phyloP scores from a whole-genome alignment of 2,888 invertebrate species.

The Limenitis camilla region DNA sequence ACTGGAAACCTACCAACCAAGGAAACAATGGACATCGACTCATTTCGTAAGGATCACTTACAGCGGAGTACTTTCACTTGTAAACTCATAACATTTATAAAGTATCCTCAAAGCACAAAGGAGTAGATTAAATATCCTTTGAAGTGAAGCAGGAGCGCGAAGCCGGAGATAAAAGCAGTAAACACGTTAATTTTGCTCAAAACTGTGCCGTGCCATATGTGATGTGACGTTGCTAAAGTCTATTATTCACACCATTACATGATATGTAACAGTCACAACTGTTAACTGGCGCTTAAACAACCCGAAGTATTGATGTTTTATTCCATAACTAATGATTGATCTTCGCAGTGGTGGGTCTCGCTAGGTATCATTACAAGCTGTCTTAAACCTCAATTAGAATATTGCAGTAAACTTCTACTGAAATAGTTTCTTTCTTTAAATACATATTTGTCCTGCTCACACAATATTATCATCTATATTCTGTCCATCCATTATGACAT shows the following conservation, averaged over 20 bases:
- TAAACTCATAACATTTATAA: constrained; percentile 18
- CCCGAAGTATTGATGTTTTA: no score
- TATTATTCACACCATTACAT: constrained; percentile 5
- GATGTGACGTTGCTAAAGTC: constrained; percentile 6
- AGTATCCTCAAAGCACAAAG: constrained; percentile 20
- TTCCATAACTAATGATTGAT: no score
- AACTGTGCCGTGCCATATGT: constrained; percentile 20
- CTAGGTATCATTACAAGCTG: no score
- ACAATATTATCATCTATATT: neutral
- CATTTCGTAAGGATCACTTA: constrained; percentile 9
- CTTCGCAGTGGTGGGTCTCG: no score
- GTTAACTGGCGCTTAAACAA: neutral
- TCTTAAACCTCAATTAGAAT: no score
- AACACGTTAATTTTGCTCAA: constrained; percentile 33
- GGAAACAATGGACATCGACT: neutral
- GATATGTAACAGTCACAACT: neutral
- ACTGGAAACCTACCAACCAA: neutral
- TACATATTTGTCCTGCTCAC: neutral
- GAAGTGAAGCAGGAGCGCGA: constrained; percentile 29
- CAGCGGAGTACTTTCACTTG: constrained; percentile 18
- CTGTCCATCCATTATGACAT: constrained; percentile 2
- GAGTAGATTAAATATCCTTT: constrained; percentile 32
- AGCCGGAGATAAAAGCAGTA: constrained; percentile 37
- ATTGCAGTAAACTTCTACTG: no score
- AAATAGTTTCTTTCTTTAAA: neutral